Percentiles rank a stretch among this genome's conserved stretches.
phyloP scores from a whole-genome alignment of 2,113 vertebrate genomes.

The Epinephelus fuscoguttatus region DNA sequence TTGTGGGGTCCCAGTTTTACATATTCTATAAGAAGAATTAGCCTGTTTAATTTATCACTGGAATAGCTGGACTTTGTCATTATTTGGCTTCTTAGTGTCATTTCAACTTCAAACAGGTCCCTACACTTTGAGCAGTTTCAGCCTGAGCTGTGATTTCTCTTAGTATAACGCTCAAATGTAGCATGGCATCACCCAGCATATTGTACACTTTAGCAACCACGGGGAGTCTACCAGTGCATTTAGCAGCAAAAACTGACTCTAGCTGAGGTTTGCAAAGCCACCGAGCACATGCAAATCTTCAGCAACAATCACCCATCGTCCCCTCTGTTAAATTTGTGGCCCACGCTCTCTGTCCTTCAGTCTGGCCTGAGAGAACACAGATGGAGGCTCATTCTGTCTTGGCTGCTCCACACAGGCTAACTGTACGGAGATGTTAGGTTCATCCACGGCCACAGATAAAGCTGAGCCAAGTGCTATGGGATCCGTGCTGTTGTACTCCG shows the following conservation, averaged over 20 bases:
- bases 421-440: slow-evolving; percentile 37
- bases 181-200: not conserved
- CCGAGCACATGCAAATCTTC: slow-evolving; percentile 1
- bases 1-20: not conserved
- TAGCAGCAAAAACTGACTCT: not conserved
- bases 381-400: slow-evolving; percentile 79
- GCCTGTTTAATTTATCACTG: not conserved
- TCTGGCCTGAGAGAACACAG: slow-evolving; percentile 81
- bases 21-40: not conserved
- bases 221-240: not conserved
- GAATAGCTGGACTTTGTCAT: not conserved
- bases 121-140: not conserved
- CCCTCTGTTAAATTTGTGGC: slow-evolving; percentile 35
- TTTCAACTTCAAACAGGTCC: not conserved
- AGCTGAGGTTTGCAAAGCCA: not conserved
- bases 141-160: not conserved
- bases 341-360: slow-evolving; percentile 65
- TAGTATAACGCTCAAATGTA: not conserved
- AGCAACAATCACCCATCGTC: slow-evolving; percentile 12
- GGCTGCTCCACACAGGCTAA: slow-evolving; percentile 60
- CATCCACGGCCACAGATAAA: slow-evolving; percentile 34
- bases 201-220: not conserved
- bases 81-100: not conserved
- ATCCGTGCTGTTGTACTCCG: slow-evolving; percentile 1
- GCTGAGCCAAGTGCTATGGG: slow-evolving; percentile 6